Base-by-base conservation (phyloP, 2,888 invertebrate species). In the Blera fallax region DNA sequence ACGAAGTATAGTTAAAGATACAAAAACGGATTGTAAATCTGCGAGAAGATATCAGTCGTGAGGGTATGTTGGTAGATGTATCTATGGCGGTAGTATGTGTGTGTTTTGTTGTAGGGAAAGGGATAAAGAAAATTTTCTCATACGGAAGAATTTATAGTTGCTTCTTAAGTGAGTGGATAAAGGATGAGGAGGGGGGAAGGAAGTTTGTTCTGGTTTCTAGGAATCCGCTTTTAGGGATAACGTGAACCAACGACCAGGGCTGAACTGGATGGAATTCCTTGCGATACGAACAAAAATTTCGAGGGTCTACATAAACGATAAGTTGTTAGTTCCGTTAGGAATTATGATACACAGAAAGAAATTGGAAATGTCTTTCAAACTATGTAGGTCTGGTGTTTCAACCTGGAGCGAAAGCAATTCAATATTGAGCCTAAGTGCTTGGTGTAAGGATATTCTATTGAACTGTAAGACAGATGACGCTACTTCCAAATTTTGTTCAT, bases 1-100 rank as follows among this genome's bases (percentile, higher is more conserved):
- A 80, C 65, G 50, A 81, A 81, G 76, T 69, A 80, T 56, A 64
- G 58, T 45, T 80, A 54, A 76, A 76, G 80, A 81, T 65, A 70
- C 70, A 65, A 52, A 81, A 70, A 72, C 32, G 70, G 64, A 69
- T 65, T 81, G 54, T 54, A 60, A 80, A 74, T 80, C 72, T 67
- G 29, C 43, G 37, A 21, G n/a, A 50, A 62, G 21, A 24, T 18
- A 37, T 40, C 21, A 50, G 48, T 21, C 27, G 11, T 21, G 10
- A 5, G 50, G 2, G 18, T 29, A 18, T 8, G 18, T 10, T 32
- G 14, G n/a, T 32, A 65, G 34, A 34, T 24, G 54, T 67, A 67
- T 34, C 37, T 69, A 34, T 70, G n/a, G 7, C 29, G 21, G n/a
- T 3, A 16, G 4, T 24, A 11, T 45, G 27, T 50, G 32, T 76